Conservation (phyloP, 2,113 vertebrate species). For the Machaerirhynchus nigripectus region DNA sequence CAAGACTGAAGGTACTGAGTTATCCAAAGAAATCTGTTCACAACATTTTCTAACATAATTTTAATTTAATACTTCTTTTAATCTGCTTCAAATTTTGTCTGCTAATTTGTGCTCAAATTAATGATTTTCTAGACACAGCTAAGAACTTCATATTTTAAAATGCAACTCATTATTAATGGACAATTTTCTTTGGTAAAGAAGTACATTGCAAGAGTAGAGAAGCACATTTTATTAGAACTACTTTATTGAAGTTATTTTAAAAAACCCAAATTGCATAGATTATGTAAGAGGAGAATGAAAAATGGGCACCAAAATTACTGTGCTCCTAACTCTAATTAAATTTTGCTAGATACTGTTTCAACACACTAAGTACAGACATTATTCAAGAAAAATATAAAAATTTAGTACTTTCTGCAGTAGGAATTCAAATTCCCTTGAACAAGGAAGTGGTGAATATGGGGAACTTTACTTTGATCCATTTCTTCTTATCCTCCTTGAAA, state of each 20-base stretch:
- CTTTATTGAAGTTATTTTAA: not conserved
- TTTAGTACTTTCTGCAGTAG: not conserved
- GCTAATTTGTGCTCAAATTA: not conserved
- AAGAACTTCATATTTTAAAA: not conserved
- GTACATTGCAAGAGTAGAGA: not conserved
- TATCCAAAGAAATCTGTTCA: not conserved
- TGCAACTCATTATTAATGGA: not conserved
- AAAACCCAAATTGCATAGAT: not conserved
- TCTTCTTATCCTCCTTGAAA: not conserved
- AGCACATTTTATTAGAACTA: not conserved
- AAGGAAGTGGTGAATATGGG: not conserved
- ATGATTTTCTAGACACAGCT: not conserved
- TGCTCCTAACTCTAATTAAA: not conserved
- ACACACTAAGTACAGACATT: not conserved
- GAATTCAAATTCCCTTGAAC: not conserved
- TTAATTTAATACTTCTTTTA: not conserved
- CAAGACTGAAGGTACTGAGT: not conserved
- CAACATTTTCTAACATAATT: not conserved
- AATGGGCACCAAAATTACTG: not conserved
- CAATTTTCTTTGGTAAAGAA: not conserved
- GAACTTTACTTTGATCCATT: not conserved
- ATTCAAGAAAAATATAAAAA: not conserved
- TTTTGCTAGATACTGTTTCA: not conserved
- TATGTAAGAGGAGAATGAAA: not conserved
- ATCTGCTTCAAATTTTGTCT: not conserved